Percentiles rank a stretch among this genome's conserved stretches.
phyloP scores from a whole-genome alignment of 2,797 vertebrate genomes.

The Antrozous pallidus region DNA sequence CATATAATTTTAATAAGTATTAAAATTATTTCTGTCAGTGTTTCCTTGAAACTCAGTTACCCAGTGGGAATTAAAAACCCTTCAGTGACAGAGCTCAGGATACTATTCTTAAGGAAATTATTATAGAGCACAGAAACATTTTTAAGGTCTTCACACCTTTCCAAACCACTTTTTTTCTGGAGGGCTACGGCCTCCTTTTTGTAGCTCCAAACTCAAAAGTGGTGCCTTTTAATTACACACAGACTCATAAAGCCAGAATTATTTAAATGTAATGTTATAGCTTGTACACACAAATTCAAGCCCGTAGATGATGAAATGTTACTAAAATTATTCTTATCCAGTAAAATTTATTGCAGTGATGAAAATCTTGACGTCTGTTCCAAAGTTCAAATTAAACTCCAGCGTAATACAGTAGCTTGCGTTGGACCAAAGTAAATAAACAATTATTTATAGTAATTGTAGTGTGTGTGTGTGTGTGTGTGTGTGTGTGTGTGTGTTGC shows the following conservation, averaged over 20 bases:
- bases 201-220: constrained; percentile 21
- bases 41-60: constrained; percentile 19
- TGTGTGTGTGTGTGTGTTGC: neutral
- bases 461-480: neutral
- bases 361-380: constrained; percentile 69
- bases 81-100: neutral
- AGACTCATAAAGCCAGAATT: constrained; percentile 61
- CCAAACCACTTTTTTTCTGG: neutral
- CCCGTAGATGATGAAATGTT: constrained; percentile 54
- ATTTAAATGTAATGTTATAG: constrained; percentile 63
- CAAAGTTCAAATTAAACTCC: constrained; percentile 68
- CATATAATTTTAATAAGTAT: neutral
- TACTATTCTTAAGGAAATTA: constrained; percentile 7
- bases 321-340: constrained; percentile 71
- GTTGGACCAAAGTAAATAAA: constrained; percentile 71
- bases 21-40: neutral
- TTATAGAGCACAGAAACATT: neutral
- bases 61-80: constrained; percentile 6
- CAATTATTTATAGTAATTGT: constrained; percentile 70
- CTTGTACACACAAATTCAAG: constrained; percentile 51
- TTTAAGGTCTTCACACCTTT: constrained; percentile 24
- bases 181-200: neutral
- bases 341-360: constrained; percentile 69
- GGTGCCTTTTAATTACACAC: constrained; percentile 26
- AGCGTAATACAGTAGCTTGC: constrained; percentile 47